Conservation (phyloP, 2,888 invertebrate genomes). For the Lagria hirta region DNA sequence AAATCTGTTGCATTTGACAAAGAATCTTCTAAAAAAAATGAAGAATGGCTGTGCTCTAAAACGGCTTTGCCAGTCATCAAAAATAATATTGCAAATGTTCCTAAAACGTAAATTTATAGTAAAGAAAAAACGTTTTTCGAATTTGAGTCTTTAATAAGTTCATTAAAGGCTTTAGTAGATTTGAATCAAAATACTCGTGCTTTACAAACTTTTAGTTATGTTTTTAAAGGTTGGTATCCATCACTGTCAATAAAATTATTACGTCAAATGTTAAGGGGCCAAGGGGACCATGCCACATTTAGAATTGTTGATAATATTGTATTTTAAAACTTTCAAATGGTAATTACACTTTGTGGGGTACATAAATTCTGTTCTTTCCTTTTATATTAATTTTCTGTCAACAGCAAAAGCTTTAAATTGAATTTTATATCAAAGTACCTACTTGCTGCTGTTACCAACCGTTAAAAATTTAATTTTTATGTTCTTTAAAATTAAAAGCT, state of each 20-base stretch:
- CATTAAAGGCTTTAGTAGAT: too few species aligned
- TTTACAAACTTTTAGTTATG: too few species aligned
- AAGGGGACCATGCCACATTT: not conserved
- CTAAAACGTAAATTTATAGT: too few species aligned
- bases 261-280: conserved; percentile 5
- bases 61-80: conserved; percentile 88
- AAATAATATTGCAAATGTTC: conserved; percentile 84
- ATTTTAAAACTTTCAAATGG: conserved; percentile 3
- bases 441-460: not conserved
- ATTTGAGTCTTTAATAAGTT: too few species aligned
- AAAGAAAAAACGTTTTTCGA: too few species aligned
- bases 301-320: not conserved
- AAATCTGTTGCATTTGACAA: conserved; percentile 26
- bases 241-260: too few species aligned
- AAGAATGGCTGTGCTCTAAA: conserved; percentile 47
- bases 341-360: not conserved
- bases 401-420: not conserved
- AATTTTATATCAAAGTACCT: not conserved
- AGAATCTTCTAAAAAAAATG: conserved; percentile 33
- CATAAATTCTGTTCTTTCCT: too few species aligned
- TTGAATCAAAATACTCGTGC: too few species aligned
- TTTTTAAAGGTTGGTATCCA: too few species aligned
- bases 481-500: too few species aligned
- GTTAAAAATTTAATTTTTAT: too few species aligned
- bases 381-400: not conserved